Conservation (phyloP, 2,888 invertebrate species). For the Protophormia terraenovae region DNA sequence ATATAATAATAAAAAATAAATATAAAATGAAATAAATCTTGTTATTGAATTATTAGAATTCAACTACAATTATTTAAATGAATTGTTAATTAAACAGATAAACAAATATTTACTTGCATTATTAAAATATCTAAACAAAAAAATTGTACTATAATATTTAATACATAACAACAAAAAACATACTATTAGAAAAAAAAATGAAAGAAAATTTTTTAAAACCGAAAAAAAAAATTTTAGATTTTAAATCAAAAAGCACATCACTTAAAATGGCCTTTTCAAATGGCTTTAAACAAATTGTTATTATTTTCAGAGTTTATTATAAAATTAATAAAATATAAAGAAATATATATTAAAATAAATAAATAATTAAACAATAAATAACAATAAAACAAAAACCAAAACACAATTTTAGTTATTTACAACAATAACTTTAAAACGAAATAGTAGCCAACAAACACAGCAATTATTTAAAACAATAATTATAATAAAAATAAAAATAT, state of each 20-base stretch:
- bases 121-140: slow-evolving; percentile 5
- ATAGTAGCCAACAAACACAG: slow-evolving; percentile 43
- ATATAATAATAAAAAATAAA: neutral
- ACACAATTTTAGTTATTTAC: slow-evolving; percentile 45
- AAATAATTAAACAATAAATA: slow-evolving; percentile 18
- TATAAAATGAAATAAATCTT: slow-evolving; percentile 25
- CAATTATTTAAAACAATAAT: slow-evolving; percentile 59
- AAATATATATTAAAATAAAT: slow-evolving; percentile 2
- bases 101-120: slow-evolving; percentile 35
- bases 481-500: neutral
- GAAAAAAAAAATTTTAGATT: slow-evolving; percentile 47
- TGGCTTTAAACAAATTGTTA: slow-evolving; percentile 69
- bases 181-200: slow-evolving; percentile 29
- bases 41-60: slow-evolving; percentile 50
- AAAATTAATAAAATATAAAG: slow-evolving; percentile 24
- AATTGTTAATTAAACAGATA: slow-evolving; percentile 35
- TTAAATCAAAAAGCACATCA: slow-evolving; percentile 67
- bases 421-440: slow-evolving; percentile 8
- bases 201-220: slow-evolving; percentile 16
- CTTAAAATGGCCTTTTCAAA: slow-evolving; percentile 68
- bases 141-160: slow-evolving; percentile 48
- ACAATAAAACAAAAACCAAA: slow-evolving; percentile 6
- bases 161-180: neutral
- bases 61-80: slow-evolving; percentile 36
- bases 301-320: slow-evolving; percentile 68